These are phyloP conservation scores for Pelodytes ibericus DNA, from an alignment of 2,797 vertebrate genomes.

Conservation along the genomic window DNA sequence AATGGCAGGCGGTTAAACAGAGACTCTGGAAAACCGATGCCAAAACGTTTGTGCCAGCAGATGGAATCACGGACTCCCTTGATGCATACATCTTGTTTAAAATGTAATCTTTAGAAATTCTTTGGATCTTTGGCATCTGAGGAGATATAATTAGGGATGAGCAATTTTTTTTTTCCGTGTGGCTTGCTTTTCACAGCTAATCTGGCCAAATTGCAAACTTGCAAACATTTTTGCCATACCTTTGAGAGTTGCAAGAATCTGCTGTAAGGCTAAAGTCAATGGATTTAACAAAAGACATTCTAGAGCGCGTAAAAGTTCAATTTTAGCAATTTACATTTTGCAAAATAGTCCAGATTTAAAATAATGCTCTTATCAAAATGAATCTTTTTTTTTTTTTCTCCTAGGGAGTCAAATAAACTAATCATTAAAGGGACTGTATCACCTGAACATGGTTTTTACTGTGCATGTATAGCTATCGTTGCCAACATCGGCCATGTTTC, in stretches of 20 bases:
- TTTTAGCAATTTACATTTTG: no score
- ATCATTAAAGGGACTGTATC: no score
- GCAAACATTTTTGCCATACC: slow-evolving; percentile 9
- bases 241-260: slow-evolving; percentile 8
- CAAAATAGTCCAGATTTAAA: no score
- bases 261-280: background rate
- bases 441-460: no score
- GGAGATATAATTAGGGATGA: slow-evolving; percentile 27
- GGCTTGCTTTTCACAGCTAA: slow-evolving; percentile 27
- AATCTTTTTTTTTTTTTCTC: no score
- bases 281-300: background rate
- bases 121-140: slow-evolving; percentile 13
- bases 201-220: slow-evolving; percentile 26
- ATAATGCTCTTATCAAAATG: no score
- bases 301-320: background rate
- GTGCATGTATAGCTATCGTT: no score
- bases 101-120: slow-evolving; percentile 39
- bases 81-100: slow-evolving; percentile 36
- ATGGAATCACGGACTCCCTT: slow-evolving; percentile 42
- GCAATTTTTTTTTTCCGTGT: slow-evolving; percentile 11
- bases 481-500: no score
- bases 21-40: slow-evolving; percentile 15
- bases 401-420: no score
- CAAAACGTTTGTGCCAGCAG: slow-evolving; percentile 40
- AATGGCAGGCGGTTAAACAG: slow-evolving; percentile 27